Conservation (phyloP, 2,113 vertebrate species). For the Myrmecophaga tridactyla region DNA sequence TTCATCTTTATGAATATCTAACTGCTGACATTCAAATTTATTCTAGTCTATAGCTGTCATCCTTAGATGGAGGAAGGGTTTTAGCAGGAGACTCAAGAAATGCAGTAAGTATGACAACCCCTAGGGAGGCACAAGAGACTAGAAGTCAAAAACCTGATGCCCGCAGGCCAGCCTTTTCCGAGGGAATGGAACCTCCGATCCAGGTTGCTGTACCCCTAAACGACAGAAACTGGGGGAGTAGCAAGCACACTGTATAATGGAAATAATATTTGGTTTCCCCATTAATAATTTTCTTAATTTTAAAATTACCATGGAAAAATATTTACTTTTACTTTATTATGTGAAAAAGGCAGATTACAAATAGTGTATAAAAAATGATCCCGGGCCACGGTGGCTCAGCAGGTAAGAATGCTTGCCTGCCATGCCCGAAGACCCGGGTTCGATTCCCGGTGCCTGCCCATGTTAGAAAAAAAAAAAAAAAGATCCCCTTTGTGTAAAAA, state of each 20-base stretch:
- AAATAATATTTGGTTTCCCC: not conserved
- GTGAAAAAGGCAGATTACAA: not conserved
- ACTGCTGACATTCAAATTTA: not conserved
- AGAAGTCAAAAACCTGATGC: not conserved
- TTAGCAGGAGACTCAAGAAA: not conserved
- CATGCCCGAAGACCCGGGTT: too few relatives aligned
- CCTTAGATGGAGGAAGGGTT: not conserved
- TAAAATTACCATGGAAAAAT: too few relatives aligned
- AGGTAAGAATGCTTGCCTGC: too few relatives aligned
- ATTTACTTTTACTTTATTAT: too few relatives aligned
- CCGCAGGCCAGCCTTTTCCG: not conserved
- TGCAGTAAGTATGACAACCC: not conserved
- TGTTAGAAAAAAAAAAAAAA: too few relatives aligned
- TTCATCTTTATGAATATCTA: not conserved
- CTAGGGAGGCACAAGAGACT: not conserved
- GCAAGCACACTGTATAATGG: rapidly evolving
- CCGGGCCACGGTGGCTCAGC: too few relatives aligned
- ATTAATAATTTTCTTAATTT: not conserved
- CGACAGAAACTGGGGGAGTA: not conserved
- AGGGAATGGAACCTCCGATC: too few relatives aligned
- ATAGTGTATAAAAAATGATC: not conserved
- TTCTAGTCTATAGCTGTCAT: not conserved
- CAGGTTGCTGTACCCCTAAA: not conserved
- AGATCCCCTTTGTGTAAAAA: not conserved
- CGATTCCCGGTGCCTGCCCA: too few relatives aligned